phyloP scores from a whole-genome alignment of 1,140 invertebrate genomes.

The Aplysia californica region DNA sequence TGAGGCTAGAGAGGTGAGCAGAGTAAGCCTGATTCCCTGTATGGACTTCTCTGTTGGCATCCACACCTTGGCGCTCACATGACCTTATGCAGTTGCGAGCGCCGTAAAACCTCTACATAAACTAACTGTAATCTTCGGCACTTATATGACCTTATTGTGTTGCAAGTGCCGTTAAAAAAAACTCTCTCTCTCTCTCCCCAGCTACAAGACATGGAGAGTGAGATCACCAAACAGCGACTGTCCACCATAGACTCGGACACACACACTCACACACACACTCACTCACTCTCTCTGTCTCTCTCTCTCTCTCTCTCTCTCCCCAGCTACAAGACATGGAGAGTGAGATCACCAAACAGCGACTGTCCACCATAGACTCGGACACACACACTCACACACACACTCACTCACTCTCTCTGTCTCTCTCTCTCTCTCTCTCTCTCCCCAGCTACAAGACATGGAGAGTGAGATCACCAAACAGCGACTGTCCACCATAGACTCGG shows the following conservation, averaged over 20 bases:
- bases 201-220: slow-evolving; percentile 42
- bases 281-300: not conserved
- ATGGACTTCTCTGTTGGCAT: too few species aligned
- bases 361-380: not conserved
- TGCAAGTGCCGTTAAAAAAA: too few species aligned
- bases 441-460: not conserved
- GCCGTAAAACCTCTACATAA: not conserved
- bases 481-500: not conserved
- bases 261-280: not conserved
- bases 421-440: not conserved
- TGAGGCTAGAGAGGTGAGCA: too few species aligned
- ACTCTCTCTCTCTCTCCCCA: slow-evolving; percentile 27
- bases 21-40: too few species aligned
- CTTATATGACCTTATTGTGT: too few species aligned
- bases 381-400: not conserved
- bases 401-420: not conserved
- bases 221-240: slow-evolving; percentile 34
- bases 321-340: not conserved
- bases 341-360: not conserved
- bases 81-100: too few species aligned
- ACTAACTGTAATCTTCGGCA: not conserved
- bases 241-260: not conserved
- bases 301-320: not conserved
- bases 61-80: too few species aligned
- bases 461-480: not conserved